Evolutionary conservation across 2,797 vertebrate genomes (phyloP).

Genomic region (Brotula barbata): DNA sequence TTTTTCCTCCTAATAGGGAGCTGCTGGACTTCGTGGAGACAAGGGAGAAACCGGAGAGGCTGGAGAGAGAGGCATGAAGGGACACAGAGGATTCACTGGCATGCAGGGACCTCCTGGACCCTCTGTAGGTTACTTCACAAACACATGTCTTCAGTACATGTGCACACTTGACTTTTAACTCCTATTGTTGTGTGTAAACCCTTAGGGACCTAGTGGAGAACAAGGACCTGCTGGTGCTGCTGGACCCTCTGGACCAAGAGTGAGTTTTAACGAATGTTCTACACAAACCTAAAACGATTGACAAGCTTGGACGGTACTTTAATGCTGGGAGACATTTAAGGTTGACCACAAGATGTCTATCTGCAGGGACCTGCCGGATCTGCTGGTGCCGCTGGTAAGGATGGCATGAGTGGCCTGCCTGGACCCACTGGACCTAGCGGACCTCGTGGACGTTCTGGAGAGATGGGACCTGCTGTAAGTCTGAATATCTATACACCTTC

Average conservation of each 20-base stretch:
- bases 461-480: conserved; percentile 91
- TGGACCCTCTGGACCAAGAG: conserved; percentile 92
- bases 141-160: not conserved
- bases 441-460: conserved; percentile 93
- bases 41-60: conserved; percentile 97
- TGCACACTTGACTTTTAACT: conserved; percentile 5
- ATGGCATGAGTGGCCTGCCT: conserved; percentile 90
- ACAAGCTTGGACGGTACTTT: not conserved
- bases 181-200: conserved; percentile 20
- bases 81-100: conserved; percentile 96
- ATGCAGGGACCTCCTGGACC: conserved; percentile 91
- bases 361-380: conserved; percentile 89
- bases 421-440: conserved; percentile 96
- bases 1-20: conserved; percentile 78
- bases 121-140: too few relatives aligned
- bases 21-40: conserved; percentile 92
- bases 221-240: conserved; percentile 91
- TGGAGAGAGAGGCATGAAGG: conserved; percentile 98
- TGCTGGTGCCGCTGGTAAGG: conserved; percentile 89
- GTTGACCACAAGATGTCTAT: conserved; percentile 26
- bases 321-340: not conserved
- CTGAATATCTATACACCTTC: not conserved
- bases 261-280: conserved; percentile 77
- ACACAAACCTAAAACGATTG: not conserved
- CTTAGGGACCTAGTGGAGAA: conserved; percentile 89